These are phyloP conservation scores for Steatocranus sp. DNA, from an alignment of 2,797 vertebrate species.

Conservation along the genomic window DNA sequence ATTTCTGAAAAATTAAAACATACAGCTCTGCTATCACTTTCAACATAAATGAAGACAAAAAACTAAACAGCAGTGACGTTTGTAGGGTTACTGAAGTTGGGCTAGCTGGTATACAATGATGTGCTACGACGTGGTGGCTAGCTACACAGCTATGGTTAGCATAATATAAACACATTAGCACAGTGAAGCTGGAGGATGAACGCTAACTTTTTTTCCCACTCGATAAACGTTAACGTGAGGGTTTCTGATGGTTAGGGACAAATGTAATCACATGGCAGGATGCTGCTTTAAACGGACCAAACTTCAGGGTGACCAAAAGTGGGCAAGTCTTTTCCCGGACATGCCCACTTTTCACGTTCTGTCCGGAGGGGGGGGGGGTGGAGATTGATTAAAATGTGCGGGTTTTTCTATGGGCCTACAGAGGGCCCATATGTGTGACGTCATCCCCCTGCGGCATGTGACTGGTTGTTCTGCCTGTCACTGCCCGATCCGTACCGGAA, in stretches of 20 bases:
- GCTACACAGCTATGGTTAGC: background rate
- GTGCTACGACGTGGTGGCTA: background rate
- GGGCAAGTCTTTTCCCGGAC: background rate
- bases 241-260: background rate
- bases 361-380: accelerated
- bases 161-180: background rate
- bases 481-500: too few relatives aligned
- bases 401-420: background rate
- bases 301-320: background rate
- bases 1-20: background rate
- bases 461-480: background rate
- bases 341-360: background rate
- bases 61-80: background rate
- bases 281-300: background rate
- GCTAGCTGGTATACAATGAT: background rate
- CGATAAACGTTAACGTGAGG: background rate
- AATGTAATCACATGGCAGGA: background rate
- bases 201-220: background rate
- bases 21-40: background rate
- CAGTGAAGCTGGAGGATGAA: background rate
- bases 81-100: background rate
- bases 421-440: background rate
- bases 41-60: background rate
- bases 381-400: background rate
- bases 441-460: accelerated